Evolutionary conservation across 2,888 invertebrate species (phyloP).

Genomic region (Bombyx huttoni): DNA sequence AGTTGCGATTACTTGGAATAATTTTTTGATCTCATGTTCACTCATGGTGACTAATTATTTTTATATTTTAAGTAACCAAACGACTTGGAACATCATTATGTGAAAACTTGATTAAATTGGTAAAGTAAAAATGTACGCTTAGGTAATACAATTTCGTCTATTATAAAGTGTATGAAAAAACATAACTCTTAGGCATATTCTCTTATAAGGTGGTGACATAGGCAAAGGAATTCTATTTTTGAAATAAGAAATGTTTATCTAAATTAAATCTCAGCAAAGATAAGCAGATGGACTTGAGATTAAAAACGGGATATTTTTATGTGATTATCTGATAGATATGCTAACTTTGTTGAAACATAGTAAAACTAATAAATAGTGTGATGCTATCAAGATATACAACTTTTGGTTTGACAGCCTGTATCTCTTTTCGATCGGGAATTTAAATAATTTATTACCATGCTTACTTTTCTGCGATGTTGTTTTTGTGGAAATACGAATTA

Average conservation of each 20-base stretch:
- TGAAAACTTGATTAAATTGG: no score
- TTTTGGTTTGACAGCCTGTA: not conserved
- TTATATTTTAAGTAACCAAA: no score
- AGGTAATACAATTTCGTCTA: no score
- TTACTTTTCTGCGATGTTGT: not conserved
- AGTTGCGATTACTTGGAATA: not conserved
- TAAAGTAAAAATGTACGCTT: no score
- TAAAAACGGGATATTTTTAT: not conserved
- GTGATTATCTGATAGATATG: not conserved
- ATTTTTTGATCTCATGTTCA: not conserved
- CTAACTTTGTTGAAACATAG: not conserved
- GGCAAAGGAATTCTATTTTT: not conserved
- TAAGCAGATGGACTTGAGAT: not conserved
- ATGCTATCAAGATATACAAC: not conserved
- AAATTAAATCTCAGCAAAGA: not conserved
- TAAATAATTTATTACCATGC: not conserved
- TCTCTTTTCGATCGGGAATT: not conserved
- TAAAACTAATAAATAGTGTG: not conserved
- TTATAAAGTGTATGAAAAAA: no score
- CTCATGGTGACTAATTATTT: no score
- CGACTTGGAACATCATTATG: no score
- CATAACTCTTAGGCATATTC: no score
- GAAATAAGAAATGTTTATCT: not conserved
- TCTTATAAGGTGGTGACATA: not conserved
- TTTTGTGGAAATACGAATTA: not conserved